phyloP scores from a whole-genome alignment of 92 coral and sea anemone species.

The Pocillopora meandrina region DNA sequence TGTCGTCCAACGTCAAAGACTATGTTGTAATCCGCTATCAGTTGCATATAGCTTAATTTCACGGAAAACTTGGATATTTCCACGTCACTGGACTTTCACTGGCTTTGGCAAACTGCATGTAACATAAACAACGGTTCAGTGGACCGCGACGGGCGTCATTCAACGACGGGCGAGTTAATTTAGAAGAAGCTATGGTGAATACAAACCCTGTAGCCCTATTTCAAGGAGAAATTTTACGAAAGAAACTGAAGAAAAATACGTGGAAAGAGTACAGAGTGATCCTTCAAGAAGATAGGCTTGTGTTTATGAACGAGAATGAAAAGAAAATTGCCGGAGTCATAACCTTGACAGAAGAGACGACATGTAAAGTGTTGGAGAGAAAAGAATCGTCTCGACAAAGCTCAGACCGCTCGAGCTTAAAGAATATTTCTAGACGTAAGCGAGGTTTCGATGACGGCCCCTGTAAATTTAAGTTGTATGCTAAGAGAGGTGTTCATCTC shows the following conservation, averaged over 20 bases:
- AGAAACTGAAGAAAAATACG: constrained; percentile 72
- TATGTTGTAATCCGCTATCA: no score
- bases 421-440: not conserved
- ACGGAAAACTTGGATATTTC: no score
- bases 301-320: constrained; percentile 59
- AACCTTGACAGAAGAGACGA: constrained; percentile 55
- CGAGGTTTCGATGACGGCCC: constrained; percentile 9
- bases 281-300: constrained; percentile 54
- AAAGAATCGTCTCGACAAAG: constrained; percentile 21
- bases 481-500: constrained; percentile 74
- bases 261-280: constrained; percentile 79
- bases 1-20: not conserved
- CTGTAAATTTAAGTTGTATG: constrained; percentile 69
- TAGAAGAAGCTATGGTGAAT: constrained; percentile 13
- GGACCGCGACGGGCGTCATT: not conserved
- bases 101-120: no score
- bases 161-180: not conserved
- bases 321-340: constrained; percentile 66
- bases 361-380: constrained; percentile 48
- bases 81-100: no score
- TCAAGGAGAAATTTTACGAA: constrained; percentile 58
- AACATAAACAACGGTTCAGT: not conserved
- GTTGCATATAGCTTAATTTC: no score
- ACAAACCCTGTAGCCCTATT: not conserved
- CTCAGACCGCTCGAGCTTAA: not conserved